Conservation (phyloP, 2,888 invertebrate species). For the Brenthis ino region DNA sequence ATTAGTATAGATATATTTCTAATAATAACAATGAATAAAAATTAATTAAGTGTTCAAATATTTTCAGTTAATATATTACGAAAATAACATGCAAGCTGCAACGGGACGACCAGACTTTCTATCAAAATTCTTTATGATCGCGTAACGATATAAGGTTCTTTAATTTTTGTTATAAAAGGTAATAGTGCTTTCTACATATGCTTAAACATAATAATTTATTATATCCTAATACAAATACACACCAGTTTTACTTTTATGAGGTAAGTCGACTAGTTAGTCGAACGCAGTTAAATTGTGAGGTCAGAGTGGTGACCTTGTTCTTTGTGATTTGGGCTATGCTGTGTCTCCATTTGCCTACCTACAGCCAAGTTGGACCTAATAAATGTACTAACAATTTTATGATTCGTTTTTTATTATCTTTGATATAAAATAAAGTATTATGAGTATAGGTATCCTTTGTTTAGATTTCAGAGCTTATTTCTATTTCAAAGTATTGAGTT, state of each 20-base stretch:
- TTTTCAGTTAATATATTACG: no score
- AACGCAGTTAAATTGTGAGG: constrained; percentile 16
- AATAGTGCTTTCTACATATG: no score
- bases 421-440: neutral
- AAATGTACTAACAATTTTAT: neutral
- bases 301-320: constrained; percentile 19
- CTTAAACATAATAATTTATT: neutral
- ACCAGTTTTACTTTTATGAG: constrained; percentile 20
- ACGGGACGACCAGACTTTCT: no score
- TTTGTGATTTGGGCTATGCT: constrained; percentile 18
- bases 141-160: neutral
- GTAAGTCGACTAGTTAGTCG: constrained; percentile 7
- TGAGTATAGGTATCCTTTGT: no score
- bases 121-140: no score
- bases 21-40: no score
- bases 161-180: no score
- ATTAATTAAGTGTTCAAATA: no score
- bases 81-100: no score
- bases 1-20: no score
- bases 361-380: neutral
- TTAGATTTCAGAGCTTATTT: no score
- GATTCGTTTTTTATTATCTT: neutral
- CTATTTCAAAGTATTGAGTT: no score
- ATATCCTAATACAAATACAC: neutral
- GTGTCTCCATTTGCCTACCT: constrained; percentile 16